Evolutionary conservation across 2,797 vertebrate species (phyloP).

Genomic region (Xiphorhynchus erythropygius): DNA sequence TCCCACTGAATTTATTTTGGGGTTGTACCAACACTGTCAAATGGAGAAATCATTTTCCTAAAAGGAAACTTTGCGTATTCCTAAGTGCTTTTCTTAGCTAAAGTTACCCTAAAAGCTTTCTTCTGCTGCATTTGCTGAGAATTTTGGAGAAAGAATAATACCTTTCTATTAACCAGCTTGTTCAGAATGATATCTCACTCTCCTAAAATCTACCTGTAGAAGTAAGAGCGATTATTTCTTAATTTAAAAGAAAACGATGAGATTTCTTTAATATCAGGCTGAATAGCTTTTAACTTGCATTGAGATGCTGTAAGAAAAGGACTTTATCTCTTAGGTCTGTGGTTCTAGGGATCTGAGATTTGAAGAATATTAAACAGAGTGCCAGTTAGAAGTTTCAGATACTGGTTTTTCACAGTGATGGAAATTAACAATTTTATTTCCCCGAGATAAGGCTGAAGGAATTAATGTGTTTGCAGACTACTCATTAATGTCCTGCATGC

Average conservation of each 20-base stretch:
- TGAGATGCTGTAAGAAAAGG: background rate
- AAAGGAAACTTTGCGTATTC: slow-evolving; percentile 66
- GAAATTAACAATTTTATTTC: slow-evolving; percentile 17
- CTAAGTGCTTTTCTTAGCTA: slow-evolving; percentile 62
- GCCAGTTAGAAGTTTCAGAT: slow-evolving; percentile 10
- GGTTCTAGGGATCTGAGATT: background rate
- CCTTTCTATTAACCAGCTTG: background rate
- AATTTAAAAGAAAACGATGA: background rate
- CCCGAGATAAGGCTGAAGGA: background rate
- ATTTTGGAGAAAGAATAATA: slow-evolving; percentile 16
- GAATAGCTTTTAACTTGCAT: background rate
- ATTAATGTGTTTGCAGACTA: background rate
- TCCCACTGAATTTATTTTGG: slow-evolving; percentile 72
- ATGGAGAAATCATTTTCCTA: slow-evolving; percentile 68
- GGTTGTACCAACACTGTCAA: slow-evolving; percentile 65
- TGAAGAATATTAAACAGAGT: background rate
- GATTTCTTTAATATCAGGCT: background rate
- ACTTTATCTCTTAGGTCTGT: background rate
- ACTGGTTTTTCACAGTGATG: background rate
- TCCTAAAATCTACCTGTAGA: slow-evolving; percentile 46
- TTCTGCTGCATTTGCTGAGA: slow-evolving; percentile 14
- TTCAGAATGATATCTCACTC: slow-evolving; percentile 6
- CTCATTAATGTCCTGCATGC: slow-evolving; percentile 10
- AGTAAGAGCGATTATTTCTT: background rate
- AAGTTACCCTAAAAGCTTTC: slow-evolving; percentile 58